Evolutionary conservation across 2,888 invertebrate species (phyloP).

Genomic region (Epinotia demarniana): DNA sequence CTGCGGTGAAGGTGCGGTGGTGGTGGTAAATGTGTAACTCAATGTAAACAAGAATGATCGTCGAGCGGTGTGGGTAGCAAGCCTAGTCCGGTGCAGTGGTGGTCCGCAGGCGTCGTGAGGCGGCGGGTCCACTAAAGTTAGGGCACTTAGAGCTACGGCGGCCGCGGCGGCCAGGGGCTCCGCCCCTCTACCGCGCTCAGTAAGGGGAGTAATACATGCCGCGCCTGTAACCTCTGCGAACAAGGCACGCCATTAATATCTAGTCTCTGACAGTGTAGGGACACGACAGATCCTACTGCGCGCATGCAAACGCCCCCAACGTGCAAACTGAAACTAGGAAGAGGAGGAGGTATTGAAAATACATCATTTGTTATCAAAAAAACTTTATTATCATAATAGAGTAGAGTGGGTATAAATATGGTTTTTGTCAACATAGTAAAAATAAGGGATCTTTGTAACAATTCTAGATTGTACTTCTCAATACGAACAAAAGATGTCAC

Average conservation of each 20-base stretch:
- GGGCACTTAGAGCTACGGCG: conserved; percentile 36
- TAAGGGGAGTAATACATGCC: conserved; percentile 88
- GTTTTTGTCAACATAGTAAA: conserved; percentile 59
- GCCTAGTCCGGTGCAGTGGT: conserved; percentile 23
- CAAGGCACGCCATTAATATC: conserved; percentile 71
- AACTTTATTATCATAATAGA: conserved; percentile 74
- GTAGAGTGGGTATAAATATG: conserved; percentile 70
- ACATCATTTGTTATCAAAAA: conserved; percentile 70
- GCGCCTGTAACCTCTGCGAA: conserved; percentile 88
- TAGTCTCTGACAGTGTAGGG: conserved; percentile 51
- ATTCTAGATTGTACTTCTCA: conserved; percentile 45
- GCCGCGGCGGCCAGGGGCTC: conserved; percentile 50
- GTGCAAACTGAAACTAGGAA: conserved; percentile 51
- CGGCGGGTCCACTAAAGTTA: conserved; percentile 15
- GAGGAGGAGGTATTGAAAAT: conserved; percentile 73
- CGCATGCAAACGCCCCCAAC: conserved; percentile 45
- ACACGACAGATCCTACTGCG: conserved; percentile 53
- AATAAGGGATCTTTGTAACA: conserved; percentile 48
- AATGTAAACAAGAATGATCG: conserved; percentile 42
- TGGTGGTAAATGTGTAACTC: conserved; percentile 49
- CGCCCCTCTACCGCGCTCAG: conserved; percentile 81
- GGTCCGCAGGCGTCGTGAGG: conserved; percentile 12
- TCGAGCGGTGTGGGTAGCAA: conserved; percentile 43
- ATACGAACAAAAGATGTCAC: conserved; percentile 46
- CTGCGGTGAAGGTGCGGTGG: conserved; percentile 40